Percentiles rank a stretch among this genome's conserved stretches.
These are phyloP conservation scores for Caenorhabditis auriculariae DNA, from an alignment of 2,888 invertebrate species.

Conservation along the genomic window DNA sequence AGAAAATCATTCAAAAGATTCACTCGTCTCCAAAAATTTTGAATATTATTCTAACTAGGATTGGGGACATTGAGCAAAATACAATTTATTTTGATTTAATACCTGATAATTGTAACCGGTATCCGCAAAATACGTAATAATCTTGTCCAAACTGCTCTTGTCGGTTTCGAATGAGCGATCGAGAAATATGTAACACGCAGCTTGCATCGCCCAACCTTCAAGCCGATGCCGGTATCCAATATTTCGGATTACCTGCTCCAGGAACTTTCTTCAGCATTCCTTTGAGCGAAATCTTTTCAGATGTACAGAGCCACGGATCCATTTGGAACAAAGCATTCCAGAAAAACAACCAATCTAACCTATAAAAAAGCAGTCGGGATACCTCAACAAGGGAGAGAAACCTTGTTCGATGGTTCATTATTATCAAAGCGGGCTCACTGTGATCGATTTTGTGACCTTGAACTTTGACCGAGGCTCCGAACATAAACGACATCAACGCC, in stretches of 20 bases:
- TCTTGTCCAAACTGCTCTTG: constrained; percentile 72
- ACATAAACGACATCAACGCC: constrained; percentile 56
- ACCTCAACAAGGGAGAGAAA: constrained; percentile 1
- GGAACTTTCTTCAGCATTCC: constrained; percentile 52
- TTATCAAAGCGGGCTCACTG: constrained; percentile 75
- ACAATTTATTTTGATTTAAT: no score
- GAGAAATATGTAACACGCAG: constrained; percentile 81
- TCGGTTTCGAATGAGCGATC: constrained; percentile 81
- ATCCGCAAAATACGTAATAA: constrained; percentile 76
- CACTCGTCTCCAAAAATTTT: no score
- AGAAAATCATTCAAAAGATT: no score
- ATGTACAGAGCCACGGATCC: constrained; percentile 66
- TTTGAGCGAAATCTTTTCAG: constrained; percentile 80
- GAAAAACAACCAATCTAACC: constrained; percentile 84
- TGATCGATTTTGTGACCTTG: constrained; percentile 64
- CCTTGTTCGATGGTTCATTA: constrained; percentile 79
- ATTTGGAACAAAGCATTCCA: constrained; percentile 83
- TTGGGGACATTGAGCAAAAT: no score
- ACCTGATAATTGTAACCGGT: constrained; percentile 71
- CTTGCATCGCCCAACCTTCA: constrained; percentile 78
- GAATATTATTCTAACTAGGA: no score
- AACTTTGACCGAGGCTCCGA: constrained; percentile 49
- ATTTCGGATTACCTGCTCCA: constrained; percentile 38
- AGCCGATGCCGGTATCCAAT: not conserved
- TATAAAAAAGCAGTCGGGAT: not conserved